Evolutionary conservation across 2,888 invertebrate genomes (phyloP).

Genomic region (Archips crataeganus): DNA sequence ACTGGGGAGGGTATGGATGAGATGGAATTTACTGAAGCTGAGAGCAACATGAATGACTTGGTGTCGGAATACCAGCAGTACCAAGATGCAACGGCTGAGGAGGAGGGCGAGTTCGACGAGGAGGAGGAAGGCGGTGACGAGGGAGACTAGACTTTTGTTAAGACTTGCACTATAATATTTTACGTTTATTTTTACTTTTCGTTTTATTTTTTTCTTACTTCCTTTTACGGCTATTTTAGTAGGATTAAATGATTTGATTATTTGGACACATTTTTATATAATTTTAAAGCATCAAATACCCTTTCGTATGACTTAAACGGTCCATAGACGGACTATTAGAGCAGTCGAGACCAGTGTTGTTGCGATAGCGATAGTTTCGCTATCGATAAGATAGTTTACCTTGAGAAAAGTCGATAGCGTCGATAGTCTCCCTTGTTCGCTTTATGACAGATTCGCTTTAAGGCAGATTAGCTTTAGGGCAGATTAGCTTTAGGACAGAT

Average conservation of each 20-base stretch:
- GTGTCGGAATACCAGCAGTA: constrained; percentile 95
- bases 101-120: constrained; percentile 91
- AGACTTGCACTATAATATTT: constrained; percentile 7
- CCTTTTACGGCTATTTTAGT: background rate
- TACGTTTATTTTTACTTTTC: constrained; percentile 9
- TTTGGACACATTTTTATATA: too few relatives aligned
- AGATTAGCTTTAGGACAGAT: too few relatives aligned
- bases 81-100: constrained; percentile 93
- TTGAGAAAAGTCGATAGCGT: too few relatives aligned
- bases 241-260: background rate
- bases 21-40: constrained; percentile 96
- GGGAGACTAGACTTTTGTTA: constrained; percentile 11
- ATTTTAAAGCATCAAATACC: too few relatives aligned
- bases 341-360: too few relatives aligned
- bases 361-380: too few relatives aligned
- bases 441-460: too few relatives aligned
- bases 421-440: too few relatives aligned
- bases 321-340: too few relatives aligned
- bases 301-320: too few relatives aligned
- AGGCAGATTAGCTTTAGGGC: too few relatives aligned
- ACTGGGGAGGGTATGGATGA: constrained; percentile 97
- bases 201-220: background rate
- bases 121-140: constrained; percentile 72
- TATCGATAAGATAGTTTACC: too few relatives aligned
- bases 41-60: constrained; percentile 94